Percentiles rank a stretch among this genome's conserved stretches.
These are phyloP conservation scores for Prunella himalayana DNA, from an alignment of 2,113 vertebrate genomes.

Conservation along the genomic window DNA sequence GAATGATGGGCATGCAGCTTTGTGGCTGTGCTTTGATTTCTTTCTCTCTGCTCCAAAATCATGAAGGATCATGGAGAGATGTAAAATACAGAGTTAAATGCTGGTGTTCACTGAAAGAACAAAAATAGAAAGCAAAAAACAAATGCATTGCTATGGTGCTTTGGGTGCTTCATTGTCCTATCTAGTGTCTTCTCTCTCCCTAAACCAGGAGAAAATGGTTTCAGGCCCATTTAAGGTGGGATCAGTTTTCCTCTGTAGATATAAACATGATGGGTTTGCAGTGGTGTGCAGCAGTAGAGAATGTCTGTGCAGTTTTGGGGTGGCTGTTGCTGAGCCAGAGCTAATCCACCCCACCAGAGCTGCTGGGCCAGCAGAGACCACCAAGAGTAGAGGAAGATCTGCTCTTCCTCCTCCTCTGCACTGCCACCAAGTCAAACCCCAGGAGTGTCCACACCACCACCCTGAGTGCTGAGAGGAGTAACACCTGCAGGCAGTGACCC, in stretches of 20 bases:
- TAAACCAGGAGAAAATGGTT: neutral
- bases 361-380: neutral
- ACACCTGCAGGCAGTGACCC: neutral
- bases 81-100: neutral
- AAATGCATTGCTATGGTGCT: neutral
- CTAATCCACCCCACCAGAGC: neutral
- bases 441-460: accelerated
- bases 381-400: no score
- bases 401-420: neutral
- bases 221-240: neutral
- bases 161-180: neutral
- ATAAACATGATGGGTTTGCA: neutral
- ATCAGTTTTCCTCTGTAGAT: neutral
- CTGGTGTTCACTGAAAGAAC: neutral
- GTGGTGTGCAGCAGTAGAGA: accelerated
- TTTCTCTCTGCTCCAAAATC: neutral
- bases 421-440: neutral
- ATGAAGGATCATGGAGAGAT: neutral
- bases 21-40: neutral
- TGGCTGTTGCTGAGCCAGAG: neutral
- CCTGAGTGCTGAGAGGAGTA: neutral
- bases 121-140: neutral
- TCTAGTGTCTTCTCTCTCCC: neutral
- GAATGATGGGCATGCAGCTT: neutral
- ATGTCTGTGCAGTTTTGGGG: neutral